These are phyloP conservation scores for Morpho helenor DNA, from an alignment of 2,888 invertebrate species.

Conservation along the genomic window DNA sequence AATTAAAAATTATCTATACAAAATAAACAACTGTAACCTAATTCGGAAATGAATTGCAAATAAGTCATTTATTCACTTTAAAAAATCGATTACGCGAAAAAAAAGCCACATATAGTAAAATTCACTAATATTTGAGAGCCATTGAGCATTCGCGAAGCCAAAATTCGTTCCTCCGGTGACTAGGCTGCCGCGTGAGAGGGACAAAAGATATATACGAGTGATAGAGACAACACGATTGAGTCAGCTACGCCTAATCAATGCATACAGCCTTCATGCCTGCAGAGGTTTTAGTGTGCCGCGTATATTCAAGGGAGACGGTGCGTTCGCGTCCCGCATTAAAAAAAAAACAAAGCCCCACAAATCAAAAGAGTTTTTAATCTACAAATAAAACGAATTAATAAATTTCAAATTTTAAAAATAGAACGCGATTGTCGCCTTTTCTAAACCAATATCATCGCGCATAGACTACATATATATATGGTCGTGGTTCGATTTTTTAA, in stretches of 20 bases:
- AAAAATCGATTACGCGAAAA: constrained; percentile 31
- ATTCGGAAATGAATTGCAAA: no score
- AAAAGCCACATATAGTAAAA: constrained; percentile 35
- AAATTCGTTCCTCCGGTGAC: constrained; percentile 62
- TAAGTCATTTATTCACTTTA: constrained; percentile 1
- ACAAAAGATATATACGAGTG: constrained; percentile 32
- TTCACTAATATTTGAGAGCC: constrained; percentile 53
- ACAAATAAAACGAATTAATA: constrained; percentile 20
- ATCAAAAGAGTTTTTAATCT: constrained; percentile 28
- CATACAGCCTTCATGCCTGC: constrained; percentile 65
- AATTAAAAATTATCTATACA: no score
- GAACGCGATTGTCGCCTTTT: constrained; percentile 8
- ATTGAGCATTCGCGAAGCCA: constrained; percentile 56
- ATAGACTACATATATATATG: no score
- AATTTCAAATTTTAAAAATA: constrained; percentile 2
- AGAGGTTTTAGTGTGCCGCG: constrained; percentile 63
- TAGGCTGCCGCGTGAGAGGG: constrained; percentile 46
- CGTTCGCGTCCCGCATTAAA: constrained; percentile 26
- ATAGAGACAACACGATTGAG: constrained; percentile 44
- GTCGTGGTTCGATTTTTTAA: no score
- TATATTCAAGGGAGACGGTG: constrained; percentile 44
- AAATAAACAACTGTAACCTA: no score
- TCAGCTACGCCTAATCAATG: constrained; percentile 75
- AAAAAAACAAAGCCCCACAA: constrained; percentile 41
- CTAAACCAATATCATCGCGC: not conserved